Evolutionary conservation across 2,888 invertebrate species (phyloP).

Genomic region (Callimorpha dominula): DNA sequence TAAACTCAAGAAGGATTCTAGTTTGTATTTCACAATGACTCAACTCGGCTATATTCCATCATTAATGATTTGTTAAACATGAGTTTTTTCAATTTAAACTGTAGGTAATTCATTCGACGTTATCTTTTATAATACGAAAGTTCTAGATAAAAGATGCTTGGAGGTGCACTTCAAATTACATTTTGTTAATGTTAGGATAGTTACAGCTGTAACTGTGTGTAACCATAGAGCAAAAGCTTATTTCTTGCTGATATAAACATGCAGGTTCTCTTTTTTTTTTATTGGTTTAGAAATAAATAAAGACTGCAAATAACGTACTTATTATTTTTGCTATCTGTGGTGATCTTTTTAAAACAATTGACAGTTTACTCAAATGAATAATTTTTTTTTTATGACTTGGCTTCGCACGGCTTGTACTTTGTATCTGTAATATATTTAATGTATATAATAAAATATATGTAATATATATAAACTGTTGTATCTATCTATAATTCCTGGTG

Average conservation of each 20-base stretch:
- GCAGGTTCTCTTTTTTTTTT: not conserved
- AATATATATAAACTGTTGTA: too few species aligned
- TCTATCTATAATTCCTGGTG: too few species aligned
- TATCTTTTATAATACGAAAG: constrained; percentile 31
- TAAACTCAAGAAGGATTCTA: not conserved
- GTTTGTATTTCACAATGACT: not conserved
- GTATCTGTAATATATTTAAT: too few species aligned
- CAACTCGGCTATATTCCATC: constrained; percentile 8
- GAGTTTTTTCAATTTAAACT: constrained; percentile 25
- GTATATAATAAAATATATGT: too few species aligned
- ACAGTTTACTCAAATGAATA: too few species aligned
- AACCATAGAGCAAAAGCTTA: constrained; percentile 6
- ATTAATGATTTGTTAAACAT: constrained; percentile 19
- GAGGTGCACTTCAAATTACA: constrained; percentile 37
- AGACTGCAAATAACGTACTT: not conserved
- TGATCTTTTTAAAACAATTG: too few species aligned
- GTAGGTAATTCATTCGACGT: constrained; percentile 14
- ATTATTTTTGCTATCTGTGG: too few species aligned
- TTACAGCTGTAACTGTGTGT: not conserved
- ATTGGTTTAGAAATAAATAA: not conserved
- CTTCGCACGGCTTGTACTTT: too few species aligned
- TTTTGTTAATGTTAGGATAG: constrained; percentile 13
- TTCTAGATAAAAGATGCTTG: constrained; percentile 17
- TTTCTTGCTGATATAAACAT: not conserved
- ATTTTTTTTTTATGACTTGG: too few species aligned